Conservation (phyloP, 1,140 invertebrate species). For the Paralvinella palmiformis region DNA sequence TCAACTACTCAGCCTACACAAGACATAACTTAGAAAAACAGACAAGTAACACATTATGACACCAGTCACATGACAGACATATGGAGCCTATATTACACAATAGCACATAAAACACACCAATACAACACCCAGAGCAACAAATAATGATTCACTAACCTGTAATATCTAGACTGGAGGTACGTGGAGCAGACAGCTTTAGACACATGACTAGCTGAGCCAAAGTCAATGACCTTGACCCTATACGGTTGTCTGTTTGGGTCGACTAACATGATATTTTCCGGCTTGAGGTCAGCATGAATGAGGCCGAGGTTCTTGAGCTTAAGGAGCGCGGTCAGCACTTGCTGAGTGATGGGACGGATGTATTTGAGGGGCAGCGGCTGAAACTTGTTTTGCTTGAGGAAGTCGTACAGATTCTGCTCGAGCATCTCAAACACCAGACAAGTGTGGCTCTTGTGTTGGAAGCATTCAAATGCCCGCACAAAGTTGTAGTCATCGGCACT, state of each 20-base stretch:
- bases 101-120: no score
- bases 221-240: constrained; percentile 94
- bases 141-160: constrained; percentile 56
- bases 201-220: constrained; percentile 97
- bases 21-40: no score
- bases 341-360: constrained; percentile 96
- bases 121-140: no score
- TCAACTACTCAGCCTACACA: no score
- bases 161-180: constrained; percentile 97
- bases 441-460: constrained; percentile 99
- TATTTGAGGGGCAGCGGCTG: constrained; percentile 95
- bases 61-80: background rate
- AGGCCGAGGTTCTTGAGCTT: constrained; percentile 98
- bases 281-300: constrained; percentile 99
- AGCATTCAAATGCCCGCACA: constrained; percentile 98
- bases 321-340: constrained; percentile 94
- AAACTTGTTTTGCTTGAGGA: constrained; percentile 99
- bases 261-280: constrained; percentile 99
- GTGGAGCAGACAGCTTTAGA: constrained; percentile 99
- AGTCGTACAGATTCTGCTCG: constrained; percentile 99
- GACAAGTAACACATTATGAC: no score
- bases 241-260: constrained; percentile 96
- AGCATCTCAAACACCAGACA: constrained; percentile 99
- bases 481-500: constrained; percentile 98
- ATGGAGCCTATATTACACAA: background rate